Evolutionary conservation across 2,113 vertebrate species (phyloP).

Genomic region (Edolisoma coerulescens): DNA sequence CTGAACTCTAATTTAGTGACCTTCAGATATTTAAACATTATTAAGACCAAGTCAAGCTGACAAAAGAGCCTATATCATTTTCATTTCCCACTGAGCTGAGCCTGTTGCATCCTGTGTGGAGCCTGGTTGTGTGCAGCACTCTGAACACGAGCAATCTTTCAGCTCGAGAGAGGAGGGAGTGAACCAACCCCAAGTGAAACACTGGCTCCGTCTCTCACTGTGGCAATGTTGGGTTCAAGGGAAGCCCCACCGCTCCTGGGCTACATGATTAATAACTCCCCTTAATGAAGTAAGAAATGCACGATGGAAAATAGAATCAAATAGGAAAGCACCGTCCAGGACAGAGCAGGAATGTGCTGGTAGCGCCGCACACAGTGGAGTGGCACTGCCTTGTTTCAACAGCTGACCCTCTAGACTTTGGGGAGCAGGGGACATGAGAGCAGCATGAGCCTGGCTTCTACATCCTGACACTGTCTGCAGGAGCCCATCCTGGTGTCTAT

Average conservation of each 20-base stretch:
- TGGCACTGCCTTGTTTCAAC: fast-evolving
- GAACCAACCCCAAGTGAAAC: background rate
- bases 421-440: background rate
- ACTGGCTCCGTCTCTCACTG: background rate
- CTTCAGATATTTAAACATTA: constrained; percentile 40
- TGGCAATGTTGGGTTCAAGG: fast-evolving
- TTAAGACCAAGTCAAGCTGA: constrained; percentile 9
- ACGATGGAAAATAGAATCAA: background rate
- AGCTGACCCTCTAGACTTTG: background rate
- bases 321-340: fast-evolving
- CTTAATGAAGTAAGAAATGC: background rate
- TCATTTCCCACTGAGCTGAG: background rate
- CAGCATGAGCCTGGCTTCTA: fast-evolving
- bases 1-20: constrained; percentile 1
- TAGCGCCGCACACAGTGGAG: fast-evolving
- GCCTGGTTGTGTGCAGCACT: fast-evolving
- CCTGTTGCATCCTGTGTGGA: background rate
- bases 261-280: background rate
- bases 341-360: background rate
- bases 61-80: constrained; percentile 9
- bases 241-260: background rate
- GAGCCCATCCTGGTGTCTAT: background rate
- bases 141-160: background rate
- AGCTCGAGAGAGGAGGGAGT: background rate
- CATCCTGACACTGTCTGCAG: background rate